Evolutionary conservation across 1,140 invertebrate species (phyloP), one percentile per base, ranked within the genome.

Genomic region (Macrostomum lignano): DNA sequence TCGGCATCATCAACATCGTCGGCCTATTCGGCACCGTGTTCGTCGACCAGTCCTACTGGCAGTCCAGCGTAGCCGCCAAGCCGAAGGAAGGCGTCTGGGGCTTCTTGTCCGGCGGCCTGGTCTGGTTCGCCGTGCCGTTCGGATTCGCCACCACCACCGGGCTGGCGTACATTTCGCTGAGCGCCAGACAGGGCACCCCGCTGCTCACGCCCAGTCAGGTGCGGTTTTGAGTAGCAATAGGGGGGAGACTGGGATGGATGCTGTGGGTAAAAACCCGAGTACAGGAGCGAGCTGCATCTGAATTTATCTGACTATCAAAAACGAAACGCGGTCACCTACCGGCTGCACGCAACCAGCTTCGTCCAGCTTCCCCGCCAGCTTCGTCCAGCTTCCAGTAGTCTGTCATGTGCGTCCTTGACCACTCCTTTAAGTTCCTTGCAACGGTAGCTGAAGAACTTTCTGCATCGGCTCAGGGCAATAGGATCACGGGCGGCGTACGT

Each of bases 121-220:
- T 46, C 21, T 60, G 58, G 58, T 60, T 60, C 38, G 49, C 52
- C 17, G 46, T 60, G 5, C 58, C 58, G 0, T 58, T 60, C 38
- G 44, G 45, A 3, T 39, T 60, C 11, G 52, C 52, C 0, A 53
- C 54, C 4, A 58, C 52, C 1, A 52, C 55, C 43, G 53, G 54
- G 3, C 36, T 60, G 13, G 51, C 47, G 2, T 59, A 57, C 38
- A 40, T 52, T n/a, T 47, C 48, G 3, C 38, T 55, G 4, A 44
- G 44, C 24, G 38, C 46, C 1, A 23, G 38, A 9, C 44, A 51
- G 30, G 44, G 45, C 5, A 15, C 23, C 15, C 41, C 42, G 3
- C 34, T 55, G 10, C 40, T 55, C 3, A 33, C 21, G 14, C 35
- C 39, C 2, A 38, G 41, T 6, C 36, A 55, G 31, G 40, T 58